A percentile compares a stretch with the other conserved stretches of the same genome.
These are phyloP conservation scores for Phymatocera aterrima DNA, from an alignment of 2,888 invertebrate species.

Conservation along the genomic window DNA sequence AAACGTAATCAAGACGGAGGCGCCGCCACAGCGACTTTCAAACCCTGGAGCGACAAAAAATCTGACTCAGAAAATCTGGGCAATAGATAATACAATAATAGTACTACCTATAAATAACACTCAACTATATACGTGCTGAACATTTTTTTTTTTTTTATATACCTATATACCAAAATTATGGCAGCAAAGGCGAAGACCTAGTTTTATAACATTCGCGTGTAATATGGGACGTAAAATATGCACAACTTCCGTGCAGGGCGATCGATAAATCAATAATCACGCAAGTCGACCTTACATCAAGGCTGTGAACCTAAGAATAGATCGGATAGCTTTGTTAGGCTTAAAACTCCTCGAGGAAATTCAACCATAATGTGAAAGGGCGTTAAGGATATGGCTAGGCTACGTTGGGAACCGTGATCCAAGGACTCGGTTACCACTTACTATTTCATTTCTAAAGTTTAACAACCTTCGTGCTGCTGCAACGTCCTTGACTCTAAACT, in stretches of 20 bases:
- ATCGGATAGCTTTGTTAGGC: neutral
- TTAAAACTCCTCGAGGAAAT: neutral
- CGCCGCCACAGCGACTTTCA: slow-evolving; percentile 3
- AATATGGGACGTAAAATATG: neutral
- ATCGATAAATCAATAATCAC: slow-evolving; percentile 29
- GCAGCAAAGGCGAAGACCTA: neutral
- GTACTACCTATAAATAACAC: too few species aligned
- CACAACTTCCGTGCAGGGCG: neutral
- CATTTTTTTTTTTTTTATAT: neutral
- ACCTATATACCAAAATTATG: neutral
- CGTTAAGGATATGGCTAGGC: neutral
- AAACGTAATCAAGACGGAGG: neutral
- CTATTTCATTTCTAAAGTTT: slow-evolving; percentile 33
- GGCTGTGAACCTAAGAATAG: slow-evolving; percentile 14
- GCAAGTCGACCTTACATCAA: slow-evolving; percentile 5
- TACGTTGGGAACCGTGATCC: neutral
- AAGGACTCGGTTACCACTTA: neutral
- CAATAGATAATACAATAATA: too few species aligned
- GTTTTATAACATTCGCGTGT: neutral
- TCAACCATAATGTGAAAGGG: neutral
- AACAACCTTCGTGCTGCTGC: slow-evolving; percentile 30
- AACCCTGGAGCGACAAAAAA: neutral
- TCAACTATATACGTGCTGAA: too few species aligned
- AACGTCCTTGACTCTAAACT: slow-evolving; percentile 26
- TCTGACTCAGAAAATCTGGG: too few species aligned